Evolutionary conservation across 2,888 invertebrate genomes (phyloP).

Genomic region (Argynnis bischoffii): DNA sequence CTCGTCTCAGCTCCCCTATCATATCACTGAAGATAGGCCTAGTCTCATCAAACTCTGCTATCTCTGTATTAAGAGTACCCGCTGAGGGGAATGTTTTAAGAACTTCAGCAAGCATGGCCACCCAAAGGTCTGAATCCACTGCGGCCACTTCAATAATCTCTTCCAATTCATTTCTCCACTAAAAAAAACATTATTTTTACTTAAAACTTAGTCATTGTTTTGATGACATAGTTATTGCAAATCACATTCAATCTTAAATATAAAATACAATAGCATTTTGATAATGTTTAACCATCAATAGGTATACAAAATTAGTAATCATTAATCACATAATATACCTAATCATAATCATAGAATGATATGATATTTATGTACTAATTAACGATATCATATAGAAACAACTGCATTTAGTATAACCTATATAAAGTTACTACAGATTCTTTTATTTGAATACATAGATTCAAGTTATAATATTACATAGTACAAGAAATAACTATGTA

Average conservation of each 20-base stretch:
- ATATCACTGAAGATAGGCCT: conserved; percentile 95
- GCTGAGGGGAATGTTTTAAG: conserved; percentile 96
- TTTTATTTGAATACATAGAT: not conserved
- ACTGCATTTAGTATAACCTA: conserved; percentile 6
- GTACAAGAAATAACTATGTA: not conserved
- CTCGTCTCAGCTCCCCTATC: conserved; percentile 90
- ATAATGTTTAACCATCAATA: too few species aligned
- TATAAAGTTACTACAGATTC: not conserved
- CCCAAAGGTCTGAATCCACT: conserved; percentile 97
- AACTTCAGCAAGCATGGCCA: conserved; percentile 97
- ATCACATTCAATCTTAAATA: too few species aligned
- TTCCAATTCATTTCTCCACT: conserved; percentile 97
- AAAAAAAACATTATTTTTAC: conserved; percentile 51
- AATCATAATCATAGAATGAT: not conserved
- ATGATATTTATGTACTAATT: not conserved
- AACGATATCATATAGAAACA: too few species aligned
- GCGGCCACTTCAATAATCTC: conserved; percentile 97
- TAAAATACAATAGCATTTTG: too few species aligned
- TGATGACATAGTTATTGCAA: too few species aligned
- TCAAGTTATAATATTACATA: not conserved
- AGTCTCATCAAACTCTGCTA: conserved; percentile 93
- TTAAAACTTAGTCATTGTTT: not conserved
- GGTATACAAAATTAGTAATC: not conserved
- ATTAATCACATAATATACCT: not conserved
- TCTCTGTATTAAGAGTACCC: conserved; percentile 94